Evolutionary conservation across 2,888 invertebrate genomes (phyloP).

Genomic region (Choristoneura rosaceana): DNA sequence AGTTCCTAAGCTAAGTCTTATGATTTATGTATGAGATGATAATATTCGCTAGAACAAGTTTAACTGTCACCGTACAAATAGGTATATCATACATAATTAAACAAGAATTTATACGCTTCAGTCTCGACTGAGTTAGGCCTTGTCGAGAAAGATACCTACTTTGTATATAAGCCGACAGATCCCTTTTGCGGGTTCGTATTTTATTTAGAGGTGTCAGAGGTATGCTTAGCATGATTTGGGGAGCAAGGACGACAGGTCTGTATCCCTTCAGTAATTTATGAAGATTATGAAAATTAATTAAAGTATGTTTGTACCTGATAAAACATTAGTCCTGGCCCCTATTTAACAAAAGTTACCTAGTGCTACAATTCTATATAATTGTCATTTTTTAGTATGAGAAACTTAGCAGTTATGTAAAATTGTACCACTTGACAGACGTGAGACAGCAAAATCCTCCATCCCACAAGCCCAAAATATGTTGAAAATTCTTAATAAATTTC

Average conservation of each 20-base stretch:
- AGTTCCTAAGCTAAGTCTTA: slow-evolving; percentile 39
- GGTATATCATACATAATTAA: neutral
- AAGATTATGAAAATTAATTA: slow-evolving; percentile 2
- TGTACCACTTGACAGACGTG: no score
- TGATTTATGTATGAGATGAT: slow-evolving; percentile 51
- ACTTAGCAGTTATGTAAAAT: no score
- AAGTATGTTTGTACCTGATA: neutral
- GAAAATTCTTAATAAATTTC: neutral
- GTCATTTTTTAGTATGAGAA: no score
- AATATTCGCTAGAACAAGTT: slow-evolving; percentile 35
- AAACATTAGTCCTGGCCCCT: no score
- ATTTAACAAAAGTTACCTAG: no score
- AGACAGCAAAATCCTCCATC: no score
- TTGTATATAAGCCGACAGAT: neutral
- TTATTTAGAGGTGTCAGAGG: slow-evolving; percentile 1
- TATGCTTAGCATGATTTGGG: neutral
- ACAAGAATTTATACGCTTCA: neutral
- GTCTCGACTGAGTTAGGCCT: neutral
- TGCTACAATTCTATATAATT: no score
- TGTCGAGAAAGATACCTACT: neutral
- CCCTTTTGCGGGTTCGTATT: neutral
- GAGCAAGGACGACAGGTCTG: neutral
- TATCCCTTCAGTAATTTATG: neutral
- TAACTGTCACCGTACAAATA: neutral
- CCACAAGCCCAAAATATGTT: no score